Evolutionary conservation across 2,113 vertebrate species (phyloP).

Genomic region (Pelodiscus sinensis): DNA sequence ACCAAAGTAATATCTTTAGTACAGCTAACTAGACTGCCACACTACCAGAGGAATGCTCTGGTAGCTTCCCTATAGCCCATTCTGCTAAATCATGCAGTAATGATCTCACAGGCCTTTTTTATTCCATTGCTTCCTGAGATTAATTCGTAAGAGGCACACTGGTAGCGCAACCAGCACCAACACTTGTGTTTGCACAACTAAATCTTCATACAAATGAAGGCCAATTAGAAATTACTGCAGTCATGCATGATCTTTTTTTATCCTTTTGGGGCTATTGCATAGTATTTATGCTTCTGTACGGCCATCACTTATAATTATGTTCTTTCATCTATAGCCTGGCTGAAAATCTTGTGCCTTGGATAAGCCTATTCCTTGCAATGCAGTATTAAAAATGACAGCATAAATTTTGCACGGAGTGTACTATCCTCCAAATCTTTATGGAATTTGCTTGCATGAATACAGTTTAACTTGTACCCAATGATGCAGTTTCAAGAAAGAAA

Average conservation of each 20-base stretch:
- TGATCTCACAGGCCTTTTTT: not conserved
- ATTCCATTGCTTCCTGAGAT: not conserved
- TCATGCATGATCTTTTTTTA: slow-evolving; percentile 18
- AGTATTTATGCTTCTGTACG: slow-evolving; percentile 50
- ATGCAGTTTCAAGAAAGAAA: not conserved
- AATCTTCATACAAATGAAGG: not conserved
- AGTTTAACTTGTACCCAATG: not conserved
- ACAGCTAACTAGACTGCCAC: not conserved
- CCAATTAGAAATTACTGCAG: slow-evolving; percentile 26
- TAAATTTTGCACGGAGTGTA: slow-evolving; percentile 13
- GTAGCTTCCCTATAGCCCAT: not conserved
- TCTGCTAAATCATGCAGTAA: slow-evolving; percentile 2
- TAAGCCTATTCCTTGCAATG: not conserved
- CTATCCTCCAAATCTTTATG: not conserved
- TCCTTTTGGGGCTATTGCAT: not conserved
- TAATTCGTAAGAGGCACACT: not conserved
- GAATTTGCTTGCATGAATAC: not conserved
- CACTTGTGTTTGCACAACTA: slow-evolving; percentile 7
- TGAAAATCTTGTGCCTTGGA: slow-evolving; percentile 31
- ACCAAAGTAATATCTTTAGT: not conserved
- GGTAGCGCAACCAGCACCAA: not conserved
- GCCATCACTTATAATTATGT: slow-evolving; percentile 44
- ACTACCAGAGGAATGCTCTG: not conserved
- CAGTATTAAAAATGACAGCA: slow-evolving; percentile 11
- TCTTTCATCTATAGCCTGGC: not conserved